Evolutionary conservation across 2,797 vertebrate species (phyloP), one percentile per base, ranked within the genome.

Genomic region (Enteromius mattozi): DNA sequence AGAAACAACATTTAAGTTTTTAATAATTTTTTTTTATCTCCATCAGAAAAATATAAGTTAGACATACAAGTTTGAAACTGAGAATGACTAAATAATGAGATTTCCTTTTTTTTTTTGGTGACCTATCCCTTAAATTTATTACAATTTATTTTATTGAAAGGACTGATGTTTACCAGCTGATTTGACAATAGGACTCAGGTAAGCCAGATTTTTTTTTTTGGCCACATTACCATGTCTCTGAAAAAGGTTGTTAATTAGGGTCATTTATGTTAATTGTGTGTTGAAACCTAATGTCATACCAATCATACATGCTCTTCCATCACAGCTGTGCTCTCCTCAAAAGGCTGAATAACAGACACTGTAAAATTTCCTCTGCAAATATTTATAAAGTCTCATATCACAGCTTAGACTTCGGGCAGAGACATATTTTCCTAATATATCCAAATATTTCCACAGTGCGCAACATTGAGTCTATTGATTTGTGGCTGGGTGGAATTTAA

Each of bases 211-310:
- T 75, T 82, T 88, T 77, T 47, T 88, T 84, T 86, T 84, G 82
- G 87, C 87, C 72, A 69, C 54, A 78, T 76, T 63, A 77, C 75
- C 42, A 74, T 70, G 27, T 84, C 78, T 80, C 66, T 83, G 69
- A 78, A 84, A 86, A 87, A 86, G 71, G 79, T 84, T 86, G 87
- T 86, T 89, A 91, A 91, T 90, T 89, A 89, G 87, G 89, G 88
- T 89, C 87, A 88, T 85, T 77, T 89, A 85, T 88, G 78, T 89
- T 89, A 89, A 90, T 88, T 90, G 77, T 88, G 83, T 89, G 86
- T 85, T 85, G 87, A 72, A 87, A 83, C 87, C 71, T 68, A 80
- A 82, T 89, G 87, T 89, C 89, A 89, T 78, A 89, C 84, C 85
- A 90, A 86, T 89, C 87, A 80, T 61, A 82, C 66, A 78, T 82